Evolutionary conservation across 2,113 vertebrate genomes (phyloP).

Genomic region (Microtus oregoni): DNA sequence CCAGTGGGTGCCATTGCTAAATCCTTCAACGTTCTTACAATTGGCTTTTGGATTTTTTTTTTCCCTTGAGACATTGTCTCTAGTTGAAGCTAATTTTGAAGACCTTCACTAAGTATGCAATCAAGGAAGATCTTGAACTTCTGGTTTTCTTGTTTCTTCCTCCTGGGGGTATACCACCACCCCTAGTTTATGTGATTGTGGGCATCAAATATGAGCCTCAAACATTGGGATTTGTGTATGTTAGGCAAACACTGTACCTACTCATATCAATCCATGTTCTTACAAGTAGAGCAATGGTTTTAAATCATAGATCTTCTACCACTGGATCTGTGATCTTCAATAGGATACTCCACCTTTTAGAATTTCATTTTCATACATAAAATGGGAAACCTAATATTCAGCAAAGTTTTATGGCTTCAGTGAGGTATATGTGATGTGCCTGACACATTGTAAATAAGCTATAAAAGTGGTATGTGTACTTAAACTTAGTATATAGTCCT

Average conservation of each 20-base stretch:
- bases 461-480: background rate
- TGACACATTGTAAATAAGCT: background rate
- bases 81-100: background rate
- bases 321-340: background rate
- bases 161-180: too few species aligned
- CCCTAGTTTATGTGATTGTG: background rate
- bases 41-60: background rate
- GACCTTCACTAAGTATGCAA: background rate
- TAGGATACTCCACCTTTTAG: background rate
- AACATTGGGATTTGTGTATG: background rate
- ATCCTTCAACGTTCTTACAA: background rate
- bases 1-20: background rate
- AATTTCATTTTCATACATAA: background rate
- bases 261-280: background rate
- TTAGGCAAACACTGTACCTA: background rate
- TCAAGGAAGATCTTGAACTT: too few species aligned
- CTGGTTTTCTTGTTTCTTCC: background rate
- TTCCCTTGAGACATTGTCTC: background rate
- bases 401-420: background rate
- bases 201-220: background rate
- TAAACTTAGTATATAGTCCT: background rate
- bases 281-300: background rate
- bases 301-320: background rate
- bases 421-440: background rate
- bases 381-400: background rate